A percentile compares a stretch with the other conserved stretches of the same genome.
Evolutionary conservation across 2,888 invertebrate species (phyloP).

Genomic region (Lymantria dispar): DNA sequence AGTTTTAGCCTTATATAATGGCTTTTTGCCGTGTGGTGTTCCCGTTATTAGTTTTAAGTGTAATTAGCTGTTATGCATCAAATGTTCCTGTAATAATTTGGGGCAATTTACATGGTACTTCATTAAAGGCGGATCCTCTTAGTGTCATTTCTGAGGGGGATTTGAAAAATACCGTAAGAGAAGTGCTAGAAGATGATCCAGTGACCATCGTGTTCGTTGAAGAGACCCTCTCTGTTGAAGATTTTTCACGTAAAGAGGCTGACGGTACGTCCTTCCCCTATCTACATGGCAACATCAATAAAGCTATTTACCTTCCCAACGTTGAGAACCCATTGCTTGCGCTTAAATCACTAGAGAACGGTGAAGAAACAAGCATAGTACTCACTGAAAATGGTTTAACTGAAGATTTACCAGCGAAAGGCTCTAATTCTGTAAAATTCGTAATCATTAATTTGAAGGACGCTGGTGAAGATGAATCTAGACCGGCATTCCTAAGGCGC

Average conservation of each 20-base stretch:
- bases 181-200: slow-evolving; percentile 57
- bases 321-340: slow-evolving; percentile 83
- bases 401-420: slow-evolving; percentile 40
- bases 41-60: slow-evolving; percentile 65
- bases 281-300: slow-evolving; percentile 51
- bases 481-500: slow-evolving; percentile 78
- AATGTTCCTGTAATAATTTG: slow-evolving; percentile 84
- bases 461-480: slow-evolving; percentile 78
- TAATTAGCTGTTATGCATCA: slow-evolving; percentile 54
- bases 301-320: slow-evolving; percentile 81
- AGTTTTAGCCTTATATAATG: slow-evolving; percentile 60
- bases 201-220: slow-evolving; percentile 79
- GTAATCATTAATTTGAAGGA: slow-evolving; percentile 83
- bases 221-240: slow-evolving; percentile 82
- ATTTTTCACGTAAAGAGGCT: slow-evolving; percentile 75
- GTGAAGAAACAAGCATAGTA: slow-evolving; percentile 51
- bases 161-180: slow-evolving; percentile 57
- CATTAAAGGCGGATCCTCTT: slow-evolving; percentile 55
- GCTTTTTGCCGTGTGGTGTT: slow-evolving; percentile 72
- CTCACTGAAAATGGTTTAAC: slow-evolving; percentile 64
- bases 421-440: slow-evolving; percentile 68
- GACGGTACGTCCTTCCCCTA: slow-evolving; percentile 64
- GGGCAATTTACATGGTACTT: slow-evolving; percentile 63
- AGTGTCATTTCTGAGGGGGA: slow-evolving; percentile 47
- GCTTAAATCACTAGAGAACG: slow-evolving; percentile 74